Conservation (phyloP, 1,140 invertebrate species). For the Planococcus citri region DNA sequence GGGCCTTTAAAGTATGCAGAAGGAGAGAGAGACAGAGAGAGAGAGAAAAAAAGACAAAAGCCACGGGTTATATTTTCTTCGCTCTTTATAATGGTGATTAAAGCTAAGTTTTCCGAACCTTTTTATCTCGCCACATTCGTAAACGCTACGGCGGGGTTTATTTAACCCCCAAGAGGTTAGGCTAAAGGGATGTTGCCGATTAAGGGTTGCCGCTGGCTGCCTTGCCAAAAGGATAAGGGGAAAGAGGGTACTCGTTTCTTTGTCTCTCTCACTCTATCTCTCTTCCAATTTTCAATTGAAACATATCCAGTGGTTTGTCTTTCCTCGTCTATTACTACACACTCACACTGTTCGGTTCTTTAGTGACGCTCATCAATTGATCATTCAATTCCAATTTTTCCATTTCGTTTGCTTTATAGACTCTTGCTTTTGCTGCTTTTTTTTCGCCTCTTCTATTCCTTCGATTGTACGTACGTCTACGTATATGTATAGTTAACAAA, state of each 20-base stretch:
- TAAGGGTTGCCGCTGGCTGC: no score
- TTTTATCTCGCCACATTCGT: constrained; percentile 1
- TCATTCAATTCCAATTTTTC: constrained; percentile 1
- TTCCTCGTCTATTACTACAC: not conserved
- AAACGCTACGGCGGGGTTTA: not conserved
- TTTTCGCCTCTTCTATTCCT: no score
- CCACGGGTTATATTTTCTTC: constrained; percentile 6
- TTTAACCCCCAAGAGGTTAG: constrained; percentile 6
- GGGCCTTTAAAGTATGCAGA: no score
- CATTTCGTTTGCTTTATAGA: not conserved
- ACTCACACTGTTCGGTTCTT: not conserved
- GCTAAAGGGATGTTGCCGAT: not conserved
- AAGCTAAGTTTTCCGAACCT: constrained; percentile 1
- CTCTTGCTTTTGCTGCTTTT: no score
- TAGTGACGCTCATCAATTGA: not conserved
- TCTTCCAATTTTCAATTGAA: no score
- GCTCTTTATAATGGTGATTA: not conserved
- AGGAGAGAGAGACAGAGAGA: no score
- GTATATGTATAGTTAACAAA: no score
- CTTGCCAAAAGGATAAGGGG: no score
- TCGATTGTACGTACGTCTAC: no score
- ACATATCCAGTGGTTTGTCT: not conserved
- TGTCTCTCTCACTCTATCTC: no score
- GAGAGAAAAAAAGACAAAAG: not conserved
- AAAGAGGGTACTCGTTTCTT: no score